A percentile compares a stretch with the other conserved stretches of the same genome.
Evolutionary conservation across 64 coral and sea anemone species (phyloP).

Genomic region (Anthopleura sola): DNA sequence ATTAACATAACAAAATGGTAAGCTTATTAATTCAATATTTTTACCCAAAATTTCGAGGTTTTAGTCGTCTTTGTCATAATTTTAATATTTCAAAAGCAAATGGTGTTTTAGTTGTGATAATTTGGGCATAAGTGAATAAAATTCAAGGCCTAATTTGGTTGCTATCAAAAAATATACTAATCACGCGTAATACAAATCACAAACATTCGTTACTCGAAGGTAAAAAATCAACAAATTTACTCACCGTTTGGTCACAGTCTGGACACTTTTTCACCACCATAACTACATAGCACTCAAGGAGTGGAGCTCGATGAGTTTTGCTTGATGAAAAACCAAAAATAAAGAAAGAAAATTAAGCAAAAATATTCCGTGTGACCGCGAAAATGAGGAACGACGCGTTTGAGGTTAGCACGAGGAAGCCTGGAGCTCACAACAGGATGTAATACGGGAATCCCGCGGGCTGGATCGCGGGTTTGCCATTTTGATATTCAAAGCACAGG

Average conservation of each 20-base stretch:
- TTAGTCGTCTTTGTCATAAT: background rate
- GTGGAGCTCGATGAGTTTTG: background rate
- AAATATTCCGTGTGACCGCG: constrained; percentile 8
- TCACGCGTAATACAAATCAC: background rate
- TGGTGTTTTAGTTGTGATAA: background rate
- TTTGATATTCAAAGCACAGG: too few relatives aligned
- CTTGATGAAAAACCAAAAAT: constrained; percentile 1
- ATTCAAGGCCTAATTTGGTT: background rate
- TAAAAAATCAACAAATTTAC: constrained; percentile 9
- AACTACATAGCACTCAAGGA: background rate
- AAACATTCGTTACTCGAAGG: background rate
- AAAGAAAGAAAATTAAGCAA: constrained; percentile 10
- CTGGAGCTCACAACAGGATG: constrained; percentile 34
- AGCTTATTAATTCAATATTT: too few relatives aligned
- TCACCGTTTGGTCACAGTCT: constrained; percentile 70
- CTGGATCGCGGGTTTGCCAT: too few relatives aligned
- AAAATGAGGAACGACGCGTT: constrained; percentile 9
- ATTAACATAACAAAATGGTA: background rate
- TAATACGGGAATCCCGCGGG: constrained; percentile 11
- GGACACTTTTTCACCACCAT: constrained; percentile 79
- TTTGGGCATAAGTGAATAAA: constrained; percentile 2
- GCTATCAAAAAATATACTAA: constrained; percentile 1
- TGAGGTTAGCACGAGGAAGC: background rate
- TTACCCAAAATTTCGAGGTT: background rate
- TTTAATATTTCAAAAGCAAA: background rate